These are phyloP conservation scores for Pygoscelis antarcticus DNA, from an alignment of 2,113 vertebrate genomes.

Conservation along the genomic window DNA sequence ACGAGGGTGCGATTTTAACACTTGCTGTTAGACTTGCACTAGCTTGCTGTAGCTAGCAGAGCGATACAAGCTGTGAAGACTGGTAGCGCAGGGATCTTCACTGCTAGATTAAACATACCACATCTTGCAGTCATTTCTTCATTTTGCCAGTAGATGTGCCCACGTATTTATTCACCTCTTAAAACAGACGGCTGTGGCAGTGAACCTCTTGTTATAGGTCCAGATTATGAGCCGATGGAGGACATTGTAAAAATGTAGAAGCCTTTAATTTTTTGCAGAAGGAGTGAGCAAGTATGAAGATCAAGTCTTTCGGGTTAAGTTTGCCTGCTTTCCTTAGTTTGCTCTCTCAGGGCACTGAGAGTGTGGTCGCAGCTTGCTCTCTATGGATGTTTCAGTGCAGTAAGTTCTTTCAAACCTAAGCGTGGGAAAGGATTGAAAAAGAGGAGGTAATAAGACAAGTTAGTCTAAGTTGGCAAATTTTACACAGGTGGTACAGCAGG, in stretches of 20 bases:
- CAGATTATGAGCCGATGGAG: neutral
- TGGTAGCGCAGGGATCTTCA: neutral
- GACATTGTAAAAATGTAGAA: neutral
- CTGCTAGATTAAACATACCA: neutral
- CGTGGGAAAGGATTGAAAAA: neutral
- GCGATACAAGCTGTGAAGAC: neutral
- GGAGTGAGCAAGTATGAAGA: neutral
- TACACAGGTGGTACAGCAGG: neutral
- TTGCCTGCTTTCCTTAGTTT: neutral
- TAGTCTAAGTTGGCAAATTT: neutral
- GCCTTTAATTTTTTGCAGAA: neutral
- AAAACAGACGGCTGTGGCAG: neutral
- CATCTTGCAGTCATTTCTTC: neutral
- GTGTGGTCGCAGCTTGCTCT: neutral
- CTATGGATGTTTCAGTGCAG: neutral
- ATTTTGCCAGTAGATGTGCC: neutral
- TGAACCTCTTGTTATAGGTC: neutral
- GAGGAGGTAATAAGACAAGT: neutral
- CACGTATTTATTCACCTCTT: neutral
- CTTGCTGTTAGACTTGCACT: neutral
- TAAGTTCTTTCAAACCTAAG: neutral
- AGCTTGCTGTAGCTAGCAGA: neutral
- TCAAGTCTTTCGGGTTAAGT: neutral
- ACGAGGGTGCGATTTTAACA: neutral
- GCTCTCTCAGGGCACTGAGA: neutral